These are phyloP conservation scores for Tortrix viridana DNA, from an alignment of 2,888 invertebrate species.

Conservation along the genomic window DNA sequence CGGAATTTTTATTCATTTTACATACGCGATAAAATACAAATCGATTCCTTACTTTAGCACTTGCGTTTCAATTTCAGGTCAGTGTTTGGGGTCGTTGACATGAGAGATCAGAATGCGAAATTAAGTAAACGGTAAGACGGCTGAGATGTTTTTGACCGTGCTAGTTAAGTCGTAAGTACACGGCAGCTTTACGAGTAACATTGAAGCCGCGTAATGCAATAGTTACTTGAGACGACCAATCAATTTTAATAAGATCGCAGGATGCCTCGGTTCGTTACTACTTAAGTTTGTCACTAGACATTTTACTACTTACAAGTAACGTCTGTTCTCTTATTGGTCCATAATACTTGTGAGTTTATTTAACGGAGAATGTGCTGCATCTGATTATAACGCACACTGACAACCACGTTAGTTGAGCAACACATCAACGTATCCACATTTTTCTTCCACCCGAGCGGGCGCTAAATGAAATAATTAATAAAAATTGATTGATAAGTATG, in stretches of 20 bases:
- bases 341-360: slow-evolving; percentile 5
- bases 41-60: not conserved
- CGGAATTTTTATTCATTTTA: slow-evolving; percentile 11
- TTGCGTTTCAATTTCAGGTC: slow-evolving; percentile 9
- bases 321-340: slow-evolving; percentile 4
- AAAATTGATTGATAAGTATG: slow-evolving; percentile 49
- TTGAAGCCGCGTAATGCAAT: too few species aligned
- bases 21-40: not conserved
- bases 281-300: too few species aligned
- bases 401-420: slow-evolving; percentile 12
- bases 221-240: too few species aligned
- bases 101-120: slow-evolving; percentile 13
- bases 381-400: slow-evolving; percentile 15
- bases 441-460: slow-evolving; percentile 37
- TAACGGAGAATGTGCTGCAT: slow-evolving; percentile 3
- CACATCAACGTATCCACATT: slow-evolving; percentile 11
- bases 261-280: too few species aligned
- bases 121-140: slow-evolving; percentile 15
- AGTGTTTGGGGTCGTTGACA: slow-evolving; percentile 11
- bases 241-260: too few species aligned
- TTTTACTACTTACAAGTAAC: not conserved
- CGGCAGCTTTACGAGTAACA: too few species aligned
- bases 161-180: too few species aligned
- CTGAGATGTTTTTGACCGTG: not conserved
- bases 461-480: slow-evolving; percentile 42